Evolutionary conservation across 2,888 invertebrate genomes (phyloP).

Genomic region (Stegana nigrithorax): DNA sequence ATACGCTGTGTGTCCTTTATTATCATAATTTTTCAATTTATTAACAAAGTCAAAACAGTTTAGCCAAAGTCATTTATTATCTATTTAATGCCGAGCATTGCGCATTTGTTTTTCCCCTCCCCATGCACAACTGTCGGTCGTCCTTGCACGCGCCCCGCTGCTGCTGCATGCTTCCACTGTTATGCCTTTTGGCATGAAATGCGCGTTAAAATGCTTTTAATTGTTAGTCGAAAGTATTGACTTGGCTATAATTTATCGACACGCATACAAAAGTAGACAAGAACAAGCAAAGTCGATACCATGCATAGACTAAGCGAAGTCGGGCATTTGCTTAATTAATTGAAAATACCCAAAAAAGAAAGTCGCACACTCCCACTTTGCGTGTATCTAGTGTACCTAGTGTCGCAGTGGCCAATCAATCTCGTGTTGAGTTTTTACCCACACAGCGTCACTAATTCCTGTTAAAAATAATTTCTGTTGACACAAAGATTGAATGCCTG

Average conservation of each 20-base stretch:
- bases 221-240: too few relatives aligned
- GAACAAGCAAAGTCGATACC: too few relatives aligned
- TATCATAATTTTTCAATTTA: conserved; percentile 61
- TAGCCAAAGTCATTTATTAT: conserved; percentile 58
- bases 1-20: conserved; percentile 37
- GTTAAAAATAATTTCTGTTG: conserved; percentile 61
- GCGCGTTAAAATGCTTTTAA: conserved; percentile 54
- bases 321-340: background rate
- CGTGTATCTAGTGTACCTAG: too few relatives aligned
- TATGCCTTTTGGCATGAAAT: conserved; percentile 40
- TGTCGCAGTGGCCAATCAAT: background rate
- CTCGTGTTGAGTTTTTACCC: background rate
- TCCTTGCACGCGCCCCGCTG: too few relatives aligned
- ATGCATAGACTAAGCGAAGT: too few relatives aligned
- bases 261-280: too few relatives aligned
- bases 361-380: background rate
- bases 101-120: conserved; percentile 19
- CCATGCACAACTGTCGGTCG: too few relatives aligned
- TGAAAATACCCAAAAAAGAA: background rate
- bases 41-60: conserved; percentile 62
- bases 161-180: conserved; percentile 28
- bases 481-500: conserved; percentile 57
- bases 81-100: conserved; percentile 31
- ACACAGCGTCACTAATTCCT: too few relatives aligned
- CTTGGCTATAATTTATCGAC: too few relatives aligned